These are phyloP conservation scores for Muscina levida DNA, from an alignment of 2,888 invertebrate species.

Conservation along the genomic window DNA sequence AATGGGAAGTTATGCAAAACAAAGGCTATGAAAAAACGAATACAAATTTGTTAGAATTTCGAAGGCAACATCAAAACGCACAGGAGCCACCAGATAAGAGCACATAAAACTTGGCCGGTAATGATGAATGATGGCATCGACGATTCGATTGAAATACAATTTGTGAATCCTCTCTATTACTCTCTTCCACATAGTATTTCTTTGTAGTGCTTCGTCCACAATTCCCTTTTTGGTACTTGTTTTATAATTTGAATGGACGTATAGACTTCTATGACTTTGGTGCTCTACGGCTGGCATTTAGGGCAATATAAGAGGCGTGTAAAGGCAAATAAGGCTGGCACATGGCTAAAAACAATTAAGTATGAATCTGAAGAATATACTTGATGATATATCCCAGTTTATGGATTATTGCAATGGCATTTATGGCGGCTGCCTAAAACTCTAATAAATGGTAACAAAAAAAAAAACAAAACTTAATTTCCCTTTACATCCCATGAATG, in stretches of 20 bases:
- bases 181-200: background rate
- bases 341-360: too few relatives aligned
- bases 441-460: too few relatives aligned
- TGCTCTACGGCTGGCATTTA: background rate
- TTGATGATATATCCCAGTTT: too few relatives aligned
- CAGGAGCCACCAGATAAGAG: background rate
- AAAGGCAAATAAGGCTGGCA: too few relatives aligned
- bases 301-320: background rate
- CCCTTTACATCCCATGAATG: too few relatives aligned
- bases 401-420: too few relatives aligned
- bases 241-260: background rate
- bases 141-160: slow-evolving; percentile 59
- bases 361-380: too few relatives aligned
- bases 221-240: slow-evolving; percentile 19
- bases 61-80: background rate
- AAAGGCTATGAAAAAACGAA: slow-evolving; percentile 22
- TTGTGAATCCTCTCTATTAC: slow-evolving; percentile 36
- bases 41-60: slow-evolving; percentile 46
- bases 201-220: slow-evolving; percentile 12
- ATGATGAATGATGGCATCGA: slow-evolving; percentile 62
- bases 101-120: slow-evolving; percentile 45
- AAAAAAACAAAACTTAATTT: too few relatives aligned
- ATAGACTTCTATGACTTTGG: background rate
- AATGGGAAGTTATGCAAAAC: slow-evolving; percentile 25
- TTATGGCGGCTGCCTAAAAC: too few relatives aligned